Evolutionary conservation across 2,113 vertebrate genomes (phyloP), one percentile per base, ranked within the genome.

Genomic region (Myrmophylax atrothorax): DNA sequence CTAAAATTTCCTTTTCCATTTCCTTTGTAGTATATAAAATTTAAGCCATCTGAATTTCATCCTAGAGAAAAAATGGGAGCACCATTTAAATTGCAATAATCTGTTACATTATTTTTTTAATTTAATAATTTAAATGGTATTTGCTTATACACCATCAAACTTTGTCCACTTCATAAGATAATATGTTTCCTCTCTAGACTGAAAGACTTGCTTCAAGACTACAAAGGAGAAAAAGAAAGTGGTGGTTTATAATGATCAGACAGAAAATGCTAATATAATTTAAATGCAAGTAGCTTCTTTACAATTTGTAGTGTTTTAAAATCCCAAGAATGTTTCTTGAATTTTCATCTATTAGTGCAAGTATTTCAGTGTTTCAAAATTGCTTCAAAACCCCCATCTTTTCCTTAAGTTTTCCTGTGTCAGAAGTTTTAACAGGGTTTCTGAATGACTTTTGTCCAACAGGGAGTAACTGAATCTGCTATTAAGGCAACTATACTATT

Each of bases 91-190:
- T 50, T 26, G 6, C 10, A 64, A 26, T 29, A 35, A 68, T 33
- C 55, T 7, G 2, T 31, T 64, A 7, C 3, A 0, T 12, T 59
- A 18, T 6, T 6, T 70, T 52, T 59, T 72, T 79, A 1, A 9
- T 68, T 35, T 49, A 52, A 58, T n/a, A 77, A 53, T 86, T 80
- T 69, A 33, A 83, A 49, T 19, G 7, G 6, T 86, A 28, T 60
- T 10, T 60, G 3, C 22, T 90, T n/a, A 26, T 44, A 23, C 1
- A 0, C 35, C 50, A 47, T 53, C 29, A 66, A 22, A n/a, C 4
- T 56, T 63, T 37, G 35, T 11, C 22, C 6, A 18, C 7, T 68
- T 89, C 50, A 26, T 38, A 85, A 37, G 49, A n/a, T 9, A 29
- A 3, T 1, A 0, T 40, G 37, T 76, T 72, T 68, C 31, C 69